phyloP scores from a whole-genome alignment of 2,797 vertebrate genomes.

The Ctenosaura bakeri region DNA sequence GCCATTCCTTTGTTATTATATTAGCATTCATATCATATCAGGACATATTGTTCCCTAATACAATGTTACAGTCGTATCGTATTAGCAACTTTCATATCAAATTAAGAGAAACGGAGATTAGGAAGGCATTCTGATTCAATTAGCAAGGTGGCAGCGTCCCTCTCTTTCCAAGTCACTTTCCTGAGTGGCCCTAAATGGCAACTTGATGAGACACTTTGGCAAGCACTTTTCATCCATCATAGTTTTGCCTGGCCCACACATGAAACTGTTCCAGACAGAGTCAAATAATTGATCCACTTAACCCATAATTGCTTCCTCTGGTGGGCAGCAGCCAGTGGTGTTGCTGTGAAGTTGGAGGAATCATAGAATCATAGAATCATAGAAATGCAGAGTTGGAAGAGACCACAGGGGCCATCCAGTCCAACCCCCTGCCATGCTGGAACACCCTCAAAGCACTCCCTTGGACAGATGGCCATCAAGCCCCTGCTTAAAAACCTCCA shows the following conservation, averaged over 20 bases:
- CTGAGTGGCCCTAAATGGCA: constrained; percentile 68
- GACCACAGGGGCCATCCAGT: too few relatives aligned
- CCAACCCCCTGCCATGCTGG: too few relatives aligned
- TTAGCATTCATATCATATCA: constrained; percentile 80
- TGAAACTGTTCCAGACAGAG: too few relatives aligned
- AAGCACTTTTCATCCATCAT: constrained; percentile 66
- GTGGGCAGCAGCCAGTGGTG: too few relatives aligned
- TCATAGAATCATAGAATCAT: too few relatives aligned
- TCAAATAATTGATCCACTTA: too few relatives aligned
- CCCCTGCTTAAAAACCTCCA: too few relatives aligned
- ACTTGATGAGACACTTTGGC: constrained; percentile 73
- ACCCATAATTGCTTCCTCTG: too few relatives aligned
- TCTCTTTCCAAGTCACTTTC: constrained; percentile 77
- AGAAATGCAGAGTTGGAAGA: too few relatives aligned
- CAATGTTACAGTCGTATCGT: constrained; percentile 76
- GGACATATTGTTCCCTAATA: constrained; percentile 80
- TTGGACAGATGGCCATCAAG: too few relatives aligned
- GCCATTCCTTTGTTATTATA: constrained; percentile 75
- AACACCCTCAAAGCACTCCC: too few relatives aligned
- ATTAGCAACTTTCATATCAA: constrained; percentile 84
- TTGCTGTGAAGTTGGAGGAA: too few relatives aligned
- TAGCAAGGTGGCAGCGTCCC: constrained; percentile 78
- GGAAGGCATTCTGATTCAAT: constrained; percentile 81
- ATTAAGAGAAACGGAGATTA: constrained; percentile 79
- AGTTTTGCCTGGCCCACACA: neutral